Percentiles rank a stretch among this genome's conserved stretches.
Evolutionary conservation across 1,140 invertebrate species (phyloP).

Genomic region (Rhizoglyphus robini): DNA sequence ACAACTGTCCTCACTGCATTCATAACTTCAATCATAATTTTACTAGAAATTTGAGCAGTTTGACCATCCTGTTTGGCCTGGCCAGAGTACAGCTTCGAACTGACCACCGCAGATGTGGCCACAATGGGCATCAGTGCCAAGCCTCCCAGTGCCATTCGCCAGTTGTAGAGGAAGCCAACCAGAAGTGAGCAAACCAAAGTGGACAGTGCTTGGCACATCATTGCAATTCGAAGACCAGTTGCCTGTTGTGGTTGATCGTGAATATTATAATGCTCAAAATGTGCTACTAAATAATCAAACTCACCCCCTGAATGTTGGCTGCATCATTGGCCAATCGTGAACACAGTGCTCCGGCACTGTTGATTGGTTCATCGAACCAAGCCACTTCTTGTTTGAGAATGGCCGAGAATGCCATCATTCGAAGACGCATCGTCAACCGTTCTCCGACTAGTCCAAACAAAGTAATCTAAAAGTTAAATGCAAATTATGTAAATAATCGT

Average conservation of each 20-base stretch:
- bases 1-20: constrained; percentile 43
- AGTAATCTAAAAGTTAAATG: neutral
- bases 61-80: constrained; percentile 44
- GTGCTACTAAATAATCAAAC: constrained; percentile 18
- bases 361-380: constrained; percentile 41
- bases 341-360: constrained; percentile 39
- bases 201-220: constrained; percentile 57
- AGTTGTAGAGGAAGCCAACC: constrained; percentile 59
- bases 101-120: constrained; percentile 54
- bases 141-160: constrained; percentile 63
- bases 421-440: constrained; percentile 36
- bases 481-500: neutral
- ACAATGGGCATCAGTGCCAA: constrained; percentile 62
- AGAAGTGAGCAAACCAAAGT: constrained; percentile 54
- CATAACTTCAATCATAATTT: constrained; percentile 40
- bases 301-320: constrained; percentile 56
- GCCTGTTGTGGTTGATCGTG: constrained; percentile 44
- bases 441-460: constrained; percentile 35
- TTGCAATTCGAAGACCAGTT: constrained; percentile 61
- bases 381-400: constrained; percentile 40
- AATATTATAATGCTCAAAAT: too few relatives aligned
- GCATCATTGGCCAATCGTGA: constrained; percentile 42
- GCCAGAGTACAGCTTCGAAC: constrained; percentile 52
- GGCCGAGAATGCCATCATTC: constrained; percentile 36
- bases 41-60: constrained; percentile 29